Conservation (phyloP, 1,140 invertebrate genomes). For the Dufourea novaeangliae region DNA sequence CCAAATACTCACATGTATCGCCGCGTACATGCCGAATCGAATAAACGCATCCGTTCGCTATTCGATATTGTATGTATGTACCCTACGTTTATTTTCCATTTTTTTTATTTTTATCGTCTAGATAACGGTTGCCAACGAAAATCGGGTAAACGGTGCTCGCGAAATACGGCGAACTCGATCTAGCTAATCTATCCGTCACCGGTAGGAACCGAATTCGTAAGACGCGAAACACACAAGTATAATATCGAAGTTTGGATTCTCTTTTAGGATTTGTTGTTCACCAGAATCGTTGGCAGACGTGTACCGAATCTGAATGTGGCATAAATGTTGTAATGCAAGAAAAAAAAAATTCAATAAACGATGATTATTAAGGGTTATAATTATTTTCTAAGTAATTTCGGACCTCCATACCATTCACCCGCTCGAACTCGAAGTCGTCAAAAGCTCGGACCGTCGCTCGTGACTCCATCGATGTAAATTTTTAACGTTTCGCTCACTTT, state of each 20-base stretch:
- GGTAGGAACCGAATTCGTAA: no score
- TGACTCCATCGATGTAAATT: no score
- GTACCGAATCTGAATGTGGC: conserved; percentile 18
- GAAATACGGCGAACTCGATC: neutral
- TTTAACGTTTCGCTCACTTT: neutral
- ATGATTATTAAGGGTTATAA: conserved; percentile 31
- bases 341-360: conserved; percentile 45
- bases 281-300: conserved; percentile 29
- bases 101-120: neutral
- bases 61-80: neutral
- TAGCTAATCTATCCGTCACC: no score
- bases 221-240: conserved; percentile 2
- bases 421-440: neutral
- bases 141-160: neutral
- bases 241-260: conserved; percentile 48
- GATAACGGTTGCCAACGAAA: neutral
- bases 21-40: neutral
- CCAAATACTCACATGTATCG: neutral
- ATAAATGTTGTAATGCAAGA: conserved; percentile 30
- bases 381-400: conserved; percentile 47
- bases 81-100: neutral
- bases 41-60: neutral
- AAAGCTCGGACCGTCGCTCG: neutral
- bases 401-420: conserved; percentile 43
- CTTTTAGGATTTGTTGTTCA: conserved; percentile 49